Base-by-base conservation (phyloP, 2,113 vertebrate species). In the Baryphthengus martii region DNA sequence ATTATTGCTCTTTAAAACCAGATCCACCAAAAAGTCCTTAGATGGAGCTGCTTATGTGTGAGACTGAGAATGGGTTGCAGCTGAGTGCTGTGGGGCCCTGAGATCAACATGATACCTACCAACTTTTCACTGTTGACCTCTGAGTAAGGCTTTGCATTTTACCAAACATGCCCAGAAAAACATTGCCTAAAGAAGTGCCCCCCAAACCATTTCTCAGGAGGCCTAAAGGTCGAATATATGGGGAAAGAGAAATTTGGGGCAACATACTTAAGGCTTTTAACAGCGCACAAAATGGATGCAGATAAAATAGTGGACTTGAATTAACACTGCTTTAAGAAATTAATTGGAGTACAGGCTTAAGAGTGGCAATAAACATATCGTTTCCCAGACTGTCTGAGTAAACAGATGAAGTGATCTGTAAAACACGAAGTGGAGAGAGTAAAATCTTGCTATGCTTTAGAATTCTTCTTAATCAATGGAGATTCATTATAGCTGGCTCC, bases 11-110 rank as follows among this genome's bases (percentile, higher is more conserved):
- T 73, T 76, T 26, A 47, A 70, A 83, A 72, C 10, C 24, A 58
- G 9, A 62, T 40, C 18, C 24, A 19, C 23, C 1, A 29, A 39
- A 44, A 75, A 26, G 3, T 44, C 33, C 24, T 90, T 40, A 14
- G 11, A 19, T 61, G 13, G 67, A 53, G 53, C 23, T 59, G 11
- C 16, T 61, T 3, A 6, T 12, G 5, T 0, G 0, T 26, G 45
- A 35, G 19, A 29, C 44, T n/a, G 70, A 75, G 73, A 72, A 7
- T 16, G 26, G 37, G n/a, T 28, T 62, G 44, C 14, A 37, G 6
- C 26, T 45, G 59, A 5, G 42, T 33, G 33, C 33, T 42, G 39
- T 1, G 8, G 11, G 3, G 24, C 19, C 35, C 26, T 10, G 40
- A 62, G 33, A 5, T 44, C 56, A 56, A 15, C 47, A 21, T 2